Conservation (phyloP, 2,113 vertebrate species). For the Corydoras maculifer region DNA sequence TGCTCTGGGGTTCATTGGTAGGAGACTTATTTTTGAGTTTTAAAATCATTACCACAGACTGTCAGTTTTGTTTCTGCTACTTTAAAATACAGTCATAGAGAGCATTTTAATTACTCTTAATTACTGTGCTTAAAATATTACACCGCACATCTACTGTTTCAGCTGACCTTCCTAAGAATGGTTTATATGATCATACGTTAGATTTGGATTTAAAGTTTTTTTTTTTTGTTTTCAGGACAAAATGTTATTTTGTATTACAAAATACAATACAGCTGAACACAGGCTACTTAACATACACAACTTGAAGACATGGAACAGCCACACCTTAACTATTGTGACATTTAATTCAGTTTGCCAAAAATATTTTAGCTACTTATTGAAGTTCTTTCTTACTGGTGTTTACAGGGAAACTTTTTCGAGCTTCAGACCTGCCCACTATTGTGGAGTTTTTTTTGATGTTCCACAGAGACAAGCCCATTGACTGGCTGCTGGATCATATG, state of each 20-base stretch:
- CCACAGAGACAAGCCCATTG: constrained; percentile 92
- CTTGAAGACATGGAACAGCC: neutral
- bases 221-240: no score
- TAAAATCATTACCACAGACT: neutral
- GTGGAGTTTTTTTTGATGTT: constrained; percentile 95
- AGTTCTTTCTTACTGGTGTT: neutral
- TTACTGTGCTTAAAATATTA: no score
- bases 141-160: no score
- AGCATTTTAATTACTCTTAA: no score
- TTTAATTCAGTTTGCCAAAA: neutral
- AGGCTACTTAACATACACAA: neutral
- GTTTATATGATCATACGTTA: no score
- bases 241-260: no score
- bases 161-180: no score
- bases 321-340: neutral
- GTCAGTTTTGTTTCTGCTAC: no score
- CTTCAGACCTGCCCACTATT: constrained; percentile 80
- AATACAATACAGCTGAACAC: no score
- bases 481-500: constrained; percentile 93
- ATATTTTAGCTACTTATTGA: neutral
- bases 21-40: constrained; percentile 20
- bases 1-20: constrained; percentile 91
- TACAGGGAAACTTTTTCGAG: constrained; percentile 88
- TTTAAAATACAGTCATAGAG: no score
- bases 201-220: no score